Evolutionary conservation across 1,140 invertebrate species (phyloP).

Genomic region (Pollicipes pollicipes): DNA sequence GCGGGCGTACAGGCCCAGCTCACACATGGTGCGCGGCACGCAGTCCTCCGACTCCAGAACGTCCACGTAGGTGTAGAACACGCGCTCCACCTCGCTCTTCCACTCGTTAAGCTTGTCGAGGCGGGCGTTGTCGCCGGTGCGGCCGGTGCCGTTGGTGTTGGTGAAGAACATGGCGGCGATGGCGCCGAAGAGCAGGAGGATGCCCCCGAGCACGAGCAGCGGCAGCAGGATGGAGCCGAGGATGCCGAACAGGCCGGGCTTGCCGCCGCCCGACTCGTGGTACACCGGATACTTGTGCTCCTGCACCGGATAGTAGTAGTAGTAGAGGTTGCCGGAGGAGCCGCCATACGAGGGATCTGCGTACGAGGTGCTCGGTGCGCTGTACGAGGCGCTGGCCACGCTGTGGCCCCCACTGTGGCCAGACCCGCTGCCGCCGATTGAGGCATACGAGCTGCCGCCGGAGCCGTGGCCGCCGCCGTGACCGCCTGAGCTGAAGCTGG

Average conservation of each 20-base stretch:
- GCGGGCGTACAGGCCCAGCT: constrained; percentile 16
- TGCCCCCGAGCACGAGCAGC: constrained; percentile 15
- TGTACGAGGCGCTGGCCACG: constrained; percentile 11
- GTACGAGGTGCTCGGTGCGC: constrained; percentile 14
- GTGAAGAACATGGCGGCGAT: constrained; percentile 15
- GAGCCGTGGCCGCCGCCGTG: constrained; percentile 7
- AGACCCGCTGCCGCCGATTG: background rate
- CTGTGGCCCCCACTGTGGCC: background rate
- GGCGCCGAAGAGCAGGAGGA: constrained; percentile 14
- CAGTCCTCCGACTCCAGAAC: constrained; percentile 16
- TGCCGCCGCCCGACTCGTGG: constrained; percentile 8
- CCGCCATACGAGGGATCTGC: too few species aligned
- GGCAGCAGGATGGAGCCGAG: constrained; percentile 16
- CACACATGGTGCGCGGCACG: constrained; percentile 16
- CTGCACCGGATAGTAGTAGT: constrained; percentile 19
- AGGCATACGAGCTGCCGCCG: too few species aligned
- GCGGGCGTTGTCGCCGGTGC: constrained; percentile 4
- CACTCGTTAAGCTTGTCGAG: constrained; percentile 12
- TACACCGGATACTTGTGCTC: constrained; percentile 6
- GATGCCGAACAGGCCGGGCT: constrained; percentile 12
- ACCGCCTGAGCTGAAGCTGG: too few species aligned
- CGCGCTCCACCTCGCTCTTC: constrained; percentile 16
- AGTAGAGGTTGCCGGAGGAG: constrained; percentile 18
- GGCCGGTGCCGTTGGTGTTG: constrained; percentile 8
- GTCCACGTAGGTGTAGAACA: constrained; percentile 18